A percentile compares a stretch with the other conserved stretches of the same genome.
Evolutionary conservation across 2,113 vertebrate genomes (phyloP).

Genomic region (Damaliscus lunatus): DNA sequence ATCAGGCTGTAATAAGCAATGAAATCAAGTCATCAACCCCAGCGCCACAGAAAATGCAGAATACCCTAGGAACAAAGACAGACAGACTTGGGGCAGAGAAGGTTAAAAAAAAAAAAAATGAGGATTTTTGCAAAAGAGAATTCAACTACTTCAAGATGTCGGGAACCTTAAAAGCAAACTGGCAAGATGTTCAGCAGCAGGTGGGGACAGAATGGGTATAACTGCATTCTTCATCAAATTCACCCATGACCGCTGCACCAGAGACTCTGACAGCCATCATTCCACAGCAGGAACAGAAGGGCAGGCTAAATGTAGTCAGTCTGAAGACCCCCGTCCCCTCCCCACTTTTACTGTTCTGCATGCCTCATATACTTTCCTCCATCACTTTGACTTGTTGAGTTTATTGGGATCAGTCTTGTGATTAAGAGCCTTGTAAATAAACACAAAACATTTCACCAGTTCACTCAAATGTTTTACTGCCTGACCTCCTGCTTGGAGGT

Average conservation of each 20-base stretch:
- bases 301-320: not conserved
- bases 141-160: not conserved
- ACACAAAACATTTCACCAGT: slow-evolving; percentile 40
- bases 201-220: not conserved
- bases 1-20: not conserved
- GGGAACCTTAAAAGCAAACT: not conserved
- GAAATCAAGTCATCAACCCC: not conserved
- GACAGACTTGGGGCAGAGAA: too few species aligned
- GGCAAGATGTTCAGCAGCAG: not conserved
- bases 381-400: slow-evolving; percentile 27
- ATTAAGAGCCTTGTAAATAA: slow-evolving; percentile 54
- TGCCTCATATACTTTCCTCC: not conserved
- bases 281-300: not conserved
- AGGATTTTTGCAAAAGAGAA: not conserved
- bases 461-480: slow-evolving; percentile 38
- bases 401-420: slow-evolving; percentile 36
- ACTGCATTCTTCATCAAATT: not conserved
- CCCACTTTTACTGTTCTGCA: not conserved
- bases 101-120: not conserved
- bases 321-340: not conserved
- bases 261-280: not conserved
- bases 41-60: not conserved
- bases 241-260: not conserved
- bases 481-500: slow-evolving; percentile 44
- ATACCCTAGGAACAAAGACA: too few species aligned